Evolutionary conservation across 2,888 invertebrate species (phyloP).

Genomic region (Limnephilus rhombicus): DNA sequence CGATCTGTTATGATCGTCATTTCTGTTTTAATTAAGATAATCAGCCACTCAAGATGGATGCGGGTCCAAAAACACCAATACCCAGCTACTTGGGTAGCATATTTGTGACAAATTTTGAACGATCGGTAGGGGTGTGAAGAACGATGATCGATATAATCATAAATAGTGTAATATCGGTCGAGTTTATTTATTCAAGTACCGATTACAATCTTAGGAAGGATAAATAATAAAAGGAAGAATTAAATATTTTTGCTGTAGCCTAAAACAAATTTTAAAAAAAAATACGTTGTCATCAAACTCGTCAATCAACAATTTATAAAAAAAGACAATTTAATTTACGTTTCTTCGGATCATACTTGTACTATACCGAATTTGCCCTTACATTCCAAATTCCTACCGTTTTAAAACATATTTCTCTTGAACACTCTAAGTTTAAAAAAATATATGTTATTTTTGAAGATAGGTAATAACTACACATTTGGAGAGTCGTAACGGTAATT

Average conservation of each 20-base stretch:
- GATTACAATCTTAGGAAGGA: not conserved
- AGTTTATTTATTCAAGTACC: not conserved
- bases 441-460: no score
- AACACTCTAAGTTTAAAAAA: no score
- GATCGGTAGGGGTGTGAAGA: conserved; percentile 36
- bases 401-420: no score
- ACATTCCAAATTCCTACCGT: no score
- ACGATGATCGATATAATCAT: conserved; percentile 39
- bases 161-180: not conserved
- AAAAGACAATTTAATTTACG: not conserved
- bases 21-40: conserved; percentile 61
- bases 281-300: not conserved
- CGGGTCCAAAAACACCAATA: conserved; percentile 40
- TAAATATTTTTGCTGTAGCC: no score
- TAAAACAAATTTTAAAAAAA: not conserved
- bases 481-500: no score
- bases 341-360: not conserved
- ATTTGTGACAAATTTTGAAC: conserved; percentile 45
- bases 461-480: no score
- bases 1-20: conserved; percentile 62
- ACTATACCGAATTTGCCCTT: no score
- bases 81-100: conserved; percentile 59
- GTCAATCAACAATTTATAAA: not conserved
- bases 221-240: not conserved
- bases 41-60: conserved; percentile 54